phyloP scores from a whole-genome alignment of 2,113 vertebrate species.

The Macquaria australasica region DNA sequence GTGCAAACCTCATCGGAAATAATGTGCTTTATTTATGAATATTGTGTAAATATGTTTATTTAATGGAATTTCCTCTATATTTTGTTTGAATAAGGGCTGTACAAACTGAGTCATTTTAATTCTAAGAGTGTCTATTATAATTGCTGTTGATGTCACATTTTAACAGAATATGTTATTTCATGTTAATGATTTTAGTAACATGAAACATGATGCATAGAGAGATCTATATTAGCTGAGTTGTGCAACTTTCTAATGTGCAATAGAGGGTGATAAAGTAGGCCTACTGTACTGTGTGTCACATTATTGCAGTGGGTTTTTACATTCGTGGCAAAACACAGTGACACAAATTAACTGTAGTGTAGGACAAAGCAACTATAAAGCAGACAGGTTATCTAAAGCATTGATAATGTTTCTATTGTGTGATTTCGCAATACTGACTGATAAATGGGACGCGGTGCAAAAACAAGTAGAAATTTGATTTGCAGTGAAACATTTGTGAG shows the following conservation, averaged over 20 bases:
- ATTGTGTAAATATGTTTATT: slow-evolving; percentile 64
- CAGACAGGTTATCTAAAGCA: slow-evolving; percentile 20
- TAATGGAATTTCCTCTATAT: slow-evolving; percentile 52
- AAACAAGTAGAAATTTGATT: not conserved
- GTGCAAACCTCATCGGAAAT: slow-evolving; percentile 38
- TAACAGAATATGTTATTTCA: slow-evolving; percentile 34
- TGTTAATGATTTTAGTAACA: slow-evolving; percentile 39
- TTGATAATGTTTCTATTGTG: slow-evolving; percentile 3
- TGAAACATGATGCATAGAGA: slow-evolving; percentile 13
- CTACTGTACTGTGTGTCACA: slow-evolving; percentile 10
- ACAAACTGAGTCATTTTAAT: slow-evolving; percentile 48
- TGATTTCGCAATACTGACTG: slow-evolving; percentile 1
- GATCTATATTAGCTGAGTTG: slow-evolving; percentile 11
- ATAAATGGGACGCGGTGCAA: not conserved
- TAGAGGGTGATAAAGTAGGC: slow-evolving; percentile 12
- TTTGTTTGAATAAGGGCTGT: slow-evolving; percentile 76
- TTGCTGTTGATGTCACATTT: slow-evolving; percentile 40
- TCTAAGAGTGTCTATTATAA: slow-evolving; percentile 45
- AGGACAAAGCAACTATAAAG: slow-evolving; percentile 3
- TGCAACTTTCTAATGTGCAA: slow-evolving; percentile 47
- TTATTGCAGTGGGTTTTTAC: slow-evolving; percentile 18
- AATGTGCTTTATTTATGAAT: slow-evolving; percentile 35
- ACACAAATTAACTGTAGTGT: slow-evolving; percentile 2
- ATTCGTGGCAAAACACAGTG: slow-evolving; percentile 19
- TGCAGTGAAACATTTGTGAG: not conserved